Percentiles rank a stretch among this genome's conserved stretches.
phyloP scores from a whole-genome alignment of 2,888 invertebrate species.

The Parnassius glacialis region DNA sequence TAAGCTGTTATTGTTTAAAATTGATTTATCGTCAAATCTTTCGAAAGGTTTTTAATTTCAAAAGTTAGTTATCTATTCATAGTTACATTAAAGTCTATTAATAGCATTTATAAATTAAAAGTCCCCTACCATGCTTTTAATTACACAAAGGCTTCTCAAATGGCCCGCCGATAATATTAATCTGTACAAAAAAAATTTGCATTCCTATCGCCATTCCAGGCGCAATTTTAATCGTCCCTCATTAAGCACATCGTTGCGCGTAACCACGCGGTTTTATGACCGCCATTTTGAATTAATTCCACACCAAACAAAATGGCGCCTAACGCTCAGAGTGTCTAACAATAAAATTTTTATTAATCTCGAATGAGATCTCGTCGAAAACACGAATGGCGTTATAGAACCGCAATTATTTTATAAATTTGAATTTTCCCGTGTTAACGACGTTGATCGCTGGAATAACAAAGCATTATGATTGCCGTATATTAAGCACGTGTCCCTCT shows the following conservation, averaged over 20 bases:
- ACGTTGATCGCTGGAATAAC: constrained; percentile 27
- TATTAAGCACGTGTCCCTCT: constrained; percentile 18
- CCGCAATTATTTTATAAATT: constrained; percentile 54
- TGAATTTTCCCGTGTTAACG: constrained; percentile 34
- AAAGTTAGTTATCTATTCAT: constrained; percentile 9
- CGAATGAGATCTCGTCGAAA: constrained; percentile 49
- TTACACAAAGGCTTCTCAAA: constrained; percentile 23
- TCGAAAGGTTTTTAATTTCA: constrained; percentile 15
- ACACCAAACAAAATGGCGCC: constrained; percentile 68
- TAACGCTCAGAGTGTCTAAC: constrained; percentile 42
- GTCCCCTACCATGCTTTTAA: constrained; percentile 6
- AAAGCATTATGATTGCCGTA: constrained; percentile 14
- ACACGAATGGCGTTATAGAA: constrained; percentile 48
- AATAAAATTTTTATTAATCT: constrained; percentile 69
- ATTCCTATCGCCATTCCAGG: constrained; percentile 58
- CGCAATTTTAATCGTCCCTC: constrained; percentile 72
- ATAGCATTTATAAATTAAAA: constrained; percentile 11
- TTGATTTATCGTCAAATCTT: constrained; percentile 18
- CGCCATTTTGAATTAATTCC: constrained; percentile 76
- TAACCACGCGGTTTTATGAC: constrained; percentile 63
- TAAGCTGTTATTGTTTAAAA: constrained; percentile 34
- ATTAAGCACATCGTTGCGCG: constrained; percentile 69
- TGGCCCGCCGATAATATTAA: constrained; percentile 33
- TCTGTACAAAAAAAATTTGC: constrained; percentile 52
- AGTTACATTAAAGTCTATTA: neutral